Percentiles rank a stretch among this genome's conserved stretches.
Conservation (phyloP, 2,888 invertebrate species). For the Epirrhoe tristata region DNA sequence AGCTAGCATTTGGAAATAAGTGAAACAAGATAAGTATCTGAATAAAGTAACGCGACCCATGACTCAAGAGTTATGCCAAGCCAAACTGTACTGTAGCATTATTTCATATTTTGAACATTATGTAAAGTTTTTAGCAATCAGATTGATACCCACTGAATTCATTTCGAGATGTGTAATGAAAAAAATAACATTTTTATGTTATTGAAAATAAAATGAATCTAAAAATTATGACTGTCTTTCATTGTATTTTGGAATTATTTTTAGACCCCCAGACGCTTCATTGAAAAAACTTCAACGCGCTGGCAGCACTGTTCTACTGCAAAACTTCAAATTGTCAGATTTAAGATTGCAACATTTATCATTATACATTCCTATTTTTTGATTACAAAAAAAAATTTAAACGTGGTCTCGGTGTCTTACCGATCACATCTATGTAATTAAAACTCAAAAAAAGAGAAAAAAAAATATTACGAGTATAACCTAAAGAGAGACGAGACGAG, state of each 20-base stretch:
- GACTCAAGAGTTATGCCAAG: slow-evolving; percentile 60
- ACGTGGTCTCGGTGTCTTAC: too few relatives aligned
- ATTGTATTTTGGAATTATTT: slow-evolving; percentile 38
- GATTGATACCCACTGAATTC: slow-evolving; percentile 79
- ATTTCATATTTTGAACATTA: slow-evolving; percentile 70
- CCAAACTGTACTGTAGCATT: slow-evolving; percentile 79
- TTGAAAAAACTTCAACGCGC: slow-evolving; percentile 31
- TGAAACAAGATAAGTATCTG: slow-evolving; percentile 79
- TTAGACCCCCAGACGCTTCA: neutral
- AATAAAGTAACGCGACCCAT: slow-evolving; percentile 66
- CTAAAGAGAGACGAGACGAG: too few relatives aligned
- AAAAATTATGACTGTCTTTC: slow-evolving; percentile 73
- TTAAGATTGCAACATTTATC: too few relatives aligned
- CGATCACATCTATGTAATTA: too few relatives aligned
- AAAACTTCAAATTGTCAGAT: neutral
- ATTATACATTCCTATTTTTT: too few relatives aligned
- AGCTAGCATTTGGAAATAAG: slow-evolving; percentile 83
- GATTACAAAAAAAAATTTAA: too few relatives aligned
- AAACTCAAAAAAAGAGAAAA: too few relatives aligned
- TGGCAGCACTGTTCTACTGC: slow-evolving; percentile 3
- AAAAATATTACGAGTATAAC: too few relatives aligned
- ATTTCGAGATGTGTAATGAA: slow-evolving; percentile 82
- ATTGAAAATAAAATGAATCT: slow-evolving; percentile 86
- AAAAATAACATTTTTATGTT: slow-evolving; percentile 86
- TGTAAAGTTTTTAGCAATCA: slow-evolving; percentile 76